Evolutionary conservation across 1,140 invertebrate species (phyloP).

Genomic region (Euglossa dilemma): DNA sequence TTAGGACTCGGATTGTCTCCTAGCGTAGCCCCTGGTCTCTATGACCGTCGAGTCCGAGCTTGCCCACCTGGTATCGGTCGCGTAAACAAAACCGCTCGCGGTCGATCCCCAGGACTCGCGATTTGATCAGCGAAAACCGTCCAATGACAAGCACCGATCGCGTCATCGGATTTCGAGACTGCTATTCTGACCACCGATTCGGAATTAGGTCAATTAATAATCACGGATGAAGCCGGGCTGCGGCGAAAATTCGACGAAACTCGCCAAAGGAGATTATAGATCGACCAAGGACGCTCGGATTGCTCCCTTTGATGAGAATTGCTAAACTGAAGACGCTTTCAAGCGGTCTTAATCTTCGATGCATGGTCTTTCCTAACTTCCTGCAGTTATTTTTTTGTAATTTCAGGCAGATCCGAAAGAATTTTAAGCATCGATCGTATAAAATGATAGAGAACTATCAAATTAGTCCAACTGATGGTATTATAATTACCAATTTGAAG

Average conservation of each 20-base stretch:
- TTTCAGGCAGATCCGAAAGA: too few species aligned
- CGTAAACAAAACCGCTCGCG: constrained; percentile 40
- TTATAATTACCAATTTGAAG: too few species aligned
- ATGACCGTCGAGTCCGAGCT: constrained; percentile 7
- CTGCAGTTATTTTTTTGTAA: too few species aligned
- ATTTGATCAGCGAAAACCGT: constrained; percentile 33
- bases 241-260: background rate
- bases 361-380: too few species aligned
- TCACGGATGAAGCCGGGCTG: background rate
- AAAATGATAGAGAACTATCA: too few species aligned
- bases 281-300: background rate
- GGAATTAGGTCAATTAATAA: constrained; percentile 49
- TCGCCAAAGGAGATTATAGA: background rate
- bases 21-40: background rate
- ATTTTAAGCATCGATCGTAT: too few species aligned
- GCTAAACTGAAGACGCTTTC: too few species aligned
- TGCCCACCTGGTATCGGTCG: constrained; percentile 22
- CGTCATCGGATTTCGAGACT: constrained; percentile 1
- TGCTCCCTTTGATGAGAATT: background rate
- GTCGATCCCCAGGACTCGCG: constrained; percentile 20
- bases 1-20: constrained; percentile 69
- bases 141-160: constrained; percentile 55
- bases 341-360: too few species aligned
- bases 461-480: too few species aligned
- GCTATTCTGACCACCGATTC: background rate